phyloP scores from a whole-genome alignment of 2,113 vertebrate genomes.

The Sebastes fasciatus region DNA sequence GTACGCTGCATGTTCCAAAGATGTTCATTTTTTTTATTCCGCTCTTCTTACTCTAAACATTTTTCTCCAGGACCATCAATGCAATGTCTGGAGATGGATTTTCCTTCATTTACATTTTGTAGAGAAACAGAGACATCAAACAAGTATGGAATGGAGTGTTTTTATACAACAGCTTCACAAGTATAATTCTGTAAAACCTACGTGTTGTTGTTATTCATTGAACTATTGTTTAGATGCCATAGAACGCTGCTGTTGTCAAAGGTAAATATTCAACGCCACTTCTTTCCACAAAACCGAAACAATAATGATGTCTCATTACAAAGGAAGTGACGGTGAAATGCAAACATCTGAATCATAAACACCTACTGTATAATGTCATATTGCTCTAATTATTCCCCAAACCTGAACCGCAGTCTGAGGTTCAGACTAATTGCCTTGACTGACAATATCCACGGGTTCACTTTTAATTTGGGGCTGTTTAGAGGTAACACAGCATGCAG shows the following conservation, averaged over 20 bases:
- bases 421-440: conserved; percentile 24
- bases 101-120: neutral
- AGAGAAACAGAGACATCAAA: neutral
- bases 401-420: neutral
- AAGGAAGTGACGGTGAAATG: neutral
- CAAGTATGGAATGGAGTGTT: neutral
- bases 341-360: conserved; percentile 16
- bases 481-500: neutral
- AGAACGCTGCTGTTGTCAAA: neutral
- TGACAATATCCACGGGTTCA: conserved; percentile 18
- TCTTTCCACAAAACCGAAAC: neutral
- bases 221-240: neutral
- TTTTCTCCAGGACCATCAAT: neutral
- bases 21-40: conserved; percentile 1
- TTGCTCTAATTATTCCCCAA: conserved; percentile 38
- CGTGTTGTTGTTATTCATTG: neutral
- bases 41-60: neutral
- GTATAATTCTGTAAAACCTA: neutral
- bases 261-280: neutral
- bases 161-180: neutral
- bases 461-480: conserved; percentile 14
- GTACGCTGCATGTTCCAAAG: conserved; percentile 4
- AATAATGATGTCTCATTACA: conserved; percentile 12
- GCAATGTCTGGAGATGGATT: neutral
- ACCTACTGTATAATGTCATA: neutral